Base-by-base conservation (phyloP, 2,113 vertebrate species). In the Toxotes chatareus region DNA sequence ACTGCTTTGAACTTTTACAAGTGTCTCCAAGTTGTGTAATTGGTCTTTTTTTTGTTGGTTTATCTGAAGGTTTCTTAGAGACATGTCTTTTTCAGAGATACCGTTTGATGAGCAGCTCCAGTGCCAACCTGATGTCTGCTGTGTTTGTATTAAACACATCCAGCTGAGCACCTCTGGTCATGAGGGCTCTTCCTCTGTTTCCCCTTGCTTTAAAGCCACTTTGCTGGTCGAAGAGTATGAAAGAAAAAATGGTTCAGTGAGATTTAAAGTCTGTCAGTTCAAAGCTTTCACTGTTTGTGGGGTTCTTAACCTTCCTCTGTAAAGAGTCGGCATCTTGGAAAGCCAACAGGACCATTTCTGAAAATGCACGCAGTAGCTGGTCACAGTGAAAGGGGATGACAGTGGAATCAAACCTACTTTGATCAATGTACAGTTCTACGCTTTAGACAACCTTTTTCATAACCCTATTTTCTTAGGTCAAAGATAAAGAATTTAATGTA, bases 171-270 rank as follows among this genome's bases (percentile, higher is more conserved):
- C 1, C 21, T 53, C 36, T 80, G 57, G 59, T 57, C 7, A 69
- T 2, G 59, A 69, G 27, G 19, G n/a, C 32, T 59, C 23, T 14
- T 12, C 51, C 42, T 12, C 19, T 2, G 23, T 13, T 19, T 51
- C 40, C 17, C 19, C 8, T n/a, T 36, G 27, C 23, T 71, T 60
- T n/a, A 47, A 70, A 46, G 40, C 46, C 47, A 19, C 16, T n/a
- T 3, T 79, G 47, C 44, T 21, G 27, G 62, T 44, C 47, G 27
- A 59, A 44, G 21, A 36, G 13, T 42, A 5, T 38, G 27, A 27
- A 64, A 23, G 21, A 78, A 47, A 40, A 42, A 31, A 59, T 12
- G 12, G 7, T 36, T 65, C 74, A 66, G 31, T 53, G 79, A 46
- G 42, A 62, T 55, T 46, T 8, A 0, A 42, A 44, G 57, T 85